Evolutionary conservation across 2,888 invertebrate genomes (phyloP).

Genomic region (Macrophya annulata): DNA sequence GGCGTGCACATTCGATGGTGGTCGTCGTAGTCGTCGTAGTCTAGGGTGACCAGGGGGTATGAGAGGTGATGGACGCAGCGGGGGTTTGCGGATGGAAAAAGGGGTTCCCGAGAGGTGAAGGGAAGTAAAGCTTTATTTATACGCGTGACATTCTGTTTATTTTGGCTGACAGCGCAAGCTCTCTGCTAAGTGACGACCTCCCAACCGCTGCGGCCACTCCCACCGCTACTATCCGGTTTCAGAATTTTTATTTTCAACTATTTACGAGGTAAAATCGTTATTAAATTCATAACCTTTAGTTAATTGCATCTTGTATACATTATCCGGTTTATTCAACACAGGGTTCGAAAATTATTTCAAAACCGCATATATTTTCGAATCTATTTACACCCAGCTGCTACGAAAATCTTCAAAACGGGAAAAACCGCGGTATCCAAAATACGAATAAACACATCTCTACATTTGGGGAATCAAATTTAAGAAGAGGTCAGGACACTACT

Average conservation of each 20-base stretch:
- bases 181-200: slow-evolving; percentile 67
- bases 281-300: neutral
- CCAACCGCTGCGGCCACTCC: slow-evolving; percentile 59
- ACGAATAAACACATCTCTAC: neutral
- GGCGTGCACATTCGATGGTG: slow-evolving; percentile 46
- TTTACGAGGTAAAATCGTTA: slow-evolving; percentile 27
- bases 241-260: slow-evolving; percentile 42
- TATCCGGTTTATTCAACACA: neutral
- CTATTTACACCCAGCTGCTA: neutral
- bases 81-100: slow-evolving; percentile 55
- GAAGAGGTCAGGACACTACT: neutral
- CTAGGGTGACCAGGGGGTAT: slow-evolving; percentile 44
- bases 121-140: slow-evolving; percentile 76
- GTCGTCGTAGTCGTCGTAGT: slow-evolving; percentile 7
- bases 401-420: neutral
- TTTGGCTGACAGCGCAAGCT: slow-evolving; percentile 73
- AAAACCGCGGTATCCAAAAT: neutral
- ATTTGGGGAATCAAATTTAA: slow-evolving; percentile 14
- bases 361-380: neutral
- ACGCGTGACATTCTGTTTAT: slow-evolving; percentile 77
- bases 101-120: slow-evolving; percentile 54
- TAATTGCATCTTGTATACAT: neutral
- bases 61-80: slow-evolving; percentile 36
- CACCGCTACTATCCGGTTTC: slow-evolving; percentile 56
- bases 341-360: neutral